Evolutionary conservation across 1,140 invertebrate species (phyloP), one percentile per base, ranked within the genome.

Genomic region (Sarcophaga peregrina): DNA sequence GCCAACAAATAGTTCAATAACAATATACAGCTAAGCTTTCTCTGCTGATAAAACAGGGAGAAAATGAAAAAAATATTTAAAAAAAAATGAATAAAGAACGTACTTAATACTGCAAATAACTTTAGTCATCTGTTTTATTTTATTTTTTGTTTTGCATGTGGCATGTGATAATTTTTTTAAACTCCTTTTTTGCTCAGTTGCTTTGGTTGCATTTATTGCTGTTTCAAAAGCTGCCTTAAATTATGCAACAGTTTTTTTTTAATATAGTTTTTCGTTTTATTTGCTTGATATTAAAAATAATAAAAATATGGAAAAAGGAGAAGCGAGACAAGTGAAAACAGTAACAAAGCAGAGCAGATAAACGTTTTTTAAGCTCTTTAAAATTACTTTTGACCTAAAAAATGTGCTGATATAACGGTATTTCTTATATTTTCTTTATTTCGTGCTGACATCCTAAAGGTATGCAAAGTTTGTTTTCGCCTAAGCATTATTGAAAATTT

Each of bases 311-410:
- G 25, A 4, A 1, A 4, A 37, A 37, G 4, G 25, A 37, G 25
- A 58, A 58, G n/a, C 15, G 11, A 58, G 25, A 37, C 25, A 37
- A 37, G 25, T 37, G 25, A 37, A 37, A 37, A 37, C 25, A 37
- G 25, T 37, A 37, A 37, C 25, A 37, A 37, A 37, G 25, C 1
- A 37, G 25, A 37, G 25, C 17, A 68, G 62, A 68, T 25, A 68
- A 68, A 68, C 62, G 62, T 68, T 68, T 68, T 58, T 68, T 68
- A 68, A 68, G 62, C 62, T 68, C 62, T 68, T 68, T 68, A 68
- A 68, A 68, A 68, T 68, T 68, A n/a, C 62, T 68, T 68, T 68
- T 68, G 62, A 68, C 17, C 62, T 20, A 68, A 68, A 17, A 68
- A 68, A 68, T 68, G 62, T 68, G 62, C 17, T 68, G 62, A 68